These are phyloP conservation scores for Hypocryptadius cinnamomeus DNA, from an alignment of 2,113 vertebrate species.

Conservation along the genomic window DNA sequence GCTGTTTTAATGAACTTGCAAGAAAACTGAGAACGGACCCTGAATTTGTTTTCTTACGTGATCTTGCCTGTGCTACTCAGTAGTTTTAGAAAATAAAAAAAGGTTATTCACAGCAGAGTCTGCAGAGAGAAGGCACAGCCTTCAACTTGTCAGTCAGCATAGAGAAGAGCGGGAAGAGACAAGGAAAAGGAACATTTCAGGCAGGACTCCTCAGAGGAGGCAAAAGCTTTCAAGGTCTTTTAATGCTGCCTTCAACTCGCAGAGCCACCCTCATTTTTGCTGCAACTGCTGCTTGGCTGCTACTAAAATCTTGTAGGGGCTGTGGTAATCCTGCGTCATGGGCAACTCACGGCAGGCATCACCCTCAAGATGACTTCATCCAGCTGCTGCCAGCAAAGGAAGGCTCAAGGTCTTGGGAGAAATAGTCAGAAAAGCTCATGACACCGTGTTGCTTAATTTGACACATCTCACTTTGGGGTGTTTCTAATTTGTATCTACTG, in stretches of 20 bases:
- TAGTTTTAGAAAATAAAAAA: not conserved
- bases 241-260: not conserved
- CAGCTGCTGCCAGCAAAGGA: not conserved
- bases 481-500: not conserved
- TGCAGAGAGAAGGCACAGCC: not conserved
- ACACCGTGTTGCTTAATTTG: not conserved
- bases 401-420: not conserved
- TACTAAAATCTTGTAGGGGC: not conserved
- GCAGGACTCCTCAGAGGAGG: not conserved
- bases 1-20: conserved; percentile 17
- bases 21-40: not conserved
- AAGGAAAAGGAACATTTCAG: not conserved
- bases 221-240: not conserved
- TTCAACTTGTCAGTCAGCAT: not conserved
- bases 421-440: not conserved
- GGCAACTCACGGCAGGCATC: not conserved
- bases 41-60: not conserved
- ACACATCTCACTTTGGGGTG: not conserved
- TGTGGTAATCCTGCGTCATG: not conserved
- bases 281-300: not conserved
- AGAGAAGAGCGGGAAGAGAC: not conserved
- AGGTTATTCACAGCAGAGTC: not conserved
- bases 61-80: not conserved
- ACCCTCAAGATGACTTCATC: not conserved
- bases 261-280: not conserved